Base-by-base conservation (phyloP, 2,888 invertebrate species). In the Altica lythri region DNA sequence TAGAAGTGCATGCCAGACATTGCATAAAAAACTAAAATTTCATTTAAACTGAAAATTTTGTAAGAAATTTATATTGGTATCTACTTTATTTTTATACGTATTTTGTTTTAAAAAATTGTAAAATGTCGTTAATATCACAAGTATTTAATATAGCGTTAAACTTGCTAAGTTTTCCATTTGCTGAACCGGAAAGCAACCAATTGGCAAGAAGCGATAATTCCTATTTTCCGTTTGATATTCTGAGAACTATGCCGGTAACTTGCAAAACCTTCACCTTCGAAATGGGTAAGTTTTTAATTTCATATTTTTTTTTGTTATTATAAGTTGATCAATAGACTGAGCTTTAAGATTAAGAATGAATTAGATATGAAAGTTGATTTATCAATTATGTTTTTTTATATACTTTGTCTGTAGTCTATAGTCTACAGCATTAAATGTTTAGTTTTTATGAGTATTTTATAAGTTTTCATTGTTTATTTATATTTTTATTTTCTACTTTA, bases 61-160 rank as follows among this genome's bases (percentile, higher is more conserved):
- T 30, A 30, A 4, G 9, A 2, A 2, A 5, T 6, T 8, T 30
- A 30, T 6, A 12, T 30, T 9, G 30, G 13, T 2, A 2, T 30
- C 13, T 2, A 27, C n/a, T 8, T 27, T 27, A 8, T 4, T n/a
- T 5, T 27, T 27, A n/a, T 27, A 9, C 27, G 27, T 27, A 22
- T 22, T 22, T 29, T 14, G 12, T 42, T 43, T 17, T 9, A 8
- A 47, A 30, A 16, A 10, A 14, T 13, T 16, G 14, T 9, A 43
- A 53, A 53, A 70, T 70, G 70, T 69, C 68, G 48, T 57, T 67
- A 34, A 38, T 70, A 10, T 55, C 67, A 13, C 66, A 68, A 55
- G 57, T 67, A 13, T 44, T 70, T n/a, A 62, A 62, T 40, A 51
- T 68, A 34, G 62, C 65, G 12, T 25, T 69, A 5, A 67, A 68